These are phyloP conservation scores for Mesorhabditis spiculigera DNA, from an alignment of 2,888 invertebrate genomes.

Conservation along the genomic window DNA sequence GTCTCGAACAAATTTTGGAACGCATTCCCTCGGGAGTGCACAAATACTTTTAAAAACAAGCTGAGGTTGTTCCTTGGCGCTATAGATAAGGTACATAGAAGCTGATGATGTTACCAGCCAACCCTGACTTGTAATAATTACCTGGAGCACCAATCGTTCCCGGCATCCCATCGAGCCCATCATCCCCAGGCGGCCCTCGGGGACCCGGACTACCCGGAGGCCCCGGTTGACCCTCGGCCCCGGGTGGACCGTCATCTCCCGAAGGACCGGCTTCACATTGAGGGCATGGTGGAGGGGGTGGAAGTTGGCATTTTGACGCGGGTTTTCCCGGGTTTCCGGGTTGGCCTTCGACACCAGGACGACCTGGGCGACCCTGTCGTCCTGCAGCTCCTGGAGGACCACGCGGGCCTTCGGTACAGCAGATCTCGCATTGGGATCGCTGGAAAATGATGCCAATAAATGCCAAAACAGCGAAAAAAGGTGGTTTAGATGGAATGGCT, in stretches of 20 bases:
- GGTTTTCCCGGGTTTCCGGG: not conserved
- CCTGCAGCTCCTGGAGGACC: slow-evolving; percentile 3
- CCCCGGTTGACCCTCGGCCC: not conserved
- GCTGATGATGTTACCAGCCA: too few relatives aligned
- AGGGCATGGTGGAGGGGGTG: not conserved
- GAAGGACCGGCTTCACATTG: not conserved
- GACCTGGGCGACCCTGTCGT: not conserved
- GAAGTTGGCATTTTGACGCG: not conserved
- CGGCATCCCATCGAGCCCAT: not conserved
- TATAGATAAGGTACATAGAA: too few relatives aligned
- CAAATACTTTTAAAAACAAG: too few relatives aligned
- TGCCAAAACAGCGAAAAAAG: too few relatives aligned
- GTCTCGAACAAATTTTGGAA: too few relatives aligned
- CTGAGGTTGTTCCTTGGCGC: too few relatives aligned
- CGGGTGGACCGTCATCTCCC: not conserved
- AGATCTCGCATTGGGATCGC: not conserved
- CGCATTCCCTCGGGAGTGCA: too few relatives aligned
- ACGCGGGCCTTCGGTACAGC: not conserved
- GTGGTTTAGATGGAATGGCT: too few relatives aligned
- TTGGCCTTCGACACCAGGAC: not conserved
- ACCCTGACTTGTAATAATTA: not conserved
- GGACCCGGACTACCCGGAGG: not conserved
- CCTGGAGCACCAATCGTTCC: not conserved
- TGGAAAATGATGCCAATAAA: too few relatives aligned
- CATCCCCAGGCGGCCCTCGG: not conserved